A percentile compares a stretch with the other conserved stretches of the same genome.
phyloP scores from a whole-genome alignment of 2,888 invertebrate species.

The Tuberolachnus salignus region DNA sequence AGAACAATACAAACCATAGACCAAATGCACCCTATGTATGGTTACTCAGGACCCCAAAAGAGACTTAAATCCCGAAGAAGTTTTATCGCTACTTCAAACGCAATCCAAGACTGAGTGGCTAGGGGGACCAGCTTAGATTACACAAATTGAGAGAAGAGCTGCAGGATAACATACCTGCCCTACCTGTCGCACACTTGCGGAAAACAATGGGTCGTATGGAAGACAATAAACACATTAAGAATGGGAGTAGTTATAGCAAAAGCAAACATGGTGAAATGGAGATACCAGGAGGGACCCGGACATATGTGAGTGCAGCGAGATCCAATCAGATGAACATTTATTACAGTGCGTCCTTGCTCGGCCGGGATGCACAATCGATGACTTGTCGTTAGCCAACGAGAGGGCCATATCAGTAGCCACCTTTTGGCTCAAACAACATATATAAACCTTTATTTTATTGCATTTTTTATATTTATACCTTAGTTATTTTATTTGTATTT shows the following conservation, averaged over 20 bases:
- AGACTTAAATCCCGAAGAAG: constrained; percentile 17
- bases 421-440: not conserved
- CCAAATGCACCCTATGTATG: constrained; percentile 6
- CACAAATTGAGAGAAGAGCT: not conserved
- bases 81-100: constrained; percentile 1
- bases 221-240: not conserved
- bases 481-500: not conserved
- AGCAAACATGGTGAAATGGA: not conserved
- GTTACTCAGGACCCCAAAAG: not conserved
- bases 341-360: too few species aligned
- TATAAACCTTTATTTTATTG: not conserved
- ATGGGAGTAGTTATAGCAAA: not conserved
- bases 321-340: too few species aligned
- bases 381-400: not conserved
- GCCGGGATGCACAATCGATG: too few species aligned
- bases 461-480: not conserved
- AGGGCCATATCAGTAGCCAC: not conserved
- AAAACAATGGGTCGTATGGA: not conserved
- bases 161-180: not conserved
- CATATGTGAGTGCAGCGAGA: too few species aligned
- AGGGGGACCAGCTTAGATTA: not conserved
- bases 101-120: not conserved
- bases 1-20: not conserved
- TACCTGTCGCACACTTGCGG: not conserved
- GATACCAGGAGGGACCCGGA: not conserved